Percentiles rank a stretch among this genome's conserved stretches.
These are phyloP conservation scores for Erithacus rubecula DNA, from an alignment of 2,797 vertebrate species.

Conservation along the genomic window DNA sequence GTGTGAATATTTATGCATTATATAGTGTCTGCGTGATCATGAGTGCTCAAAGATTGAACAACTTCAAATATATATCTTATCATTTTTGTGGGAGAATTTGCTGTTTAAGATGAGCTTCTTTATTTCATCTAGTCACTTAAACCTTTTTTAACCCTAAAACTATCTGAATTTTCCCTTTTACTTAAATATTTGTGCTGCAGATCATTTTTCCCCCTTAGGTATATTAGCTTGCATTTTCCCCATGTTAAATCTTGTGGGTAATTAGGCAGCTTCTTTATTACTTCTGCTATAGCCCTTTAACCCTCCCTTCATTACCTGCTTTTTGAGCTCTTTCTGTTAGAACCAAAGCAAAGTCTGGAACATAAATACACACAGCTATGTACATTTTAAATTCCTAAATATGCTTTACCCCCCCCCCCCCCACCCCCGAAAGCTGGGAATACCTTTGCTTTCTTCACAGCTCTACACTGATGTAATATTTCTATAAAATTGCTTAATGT, in stretches of 20 bases:
- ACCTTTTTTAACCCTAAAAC: not conserved
- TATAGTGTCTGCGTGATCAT: not conserved
- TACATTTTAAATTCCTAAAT: not conserved
- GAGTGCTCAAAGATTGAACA: not conserved
- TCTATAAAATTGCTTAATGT: not conserved
- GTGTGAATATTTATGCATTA: not conserved
- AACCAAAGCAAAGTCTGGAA: not conserved
- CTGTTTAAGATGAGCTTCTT: not conserved
- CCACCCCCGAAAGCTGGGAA: not conserved
- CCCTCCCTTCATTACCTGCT: not conserved
- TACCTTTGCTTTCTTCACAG: not conserved
- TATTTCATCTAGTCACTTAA: not conserved
- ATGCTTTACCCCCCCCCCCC: rapidly evolving
- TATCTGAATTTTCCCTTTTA: not conserved
- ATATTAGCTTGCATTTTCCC: slow-evolving; percentile 17
- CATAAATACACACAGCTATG: not conserved
- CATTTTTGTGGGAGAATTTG: not conserved
- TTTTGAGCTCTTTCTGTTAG: not conserved
- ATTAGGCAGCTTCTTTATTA: slow-evolving; percentile 9
- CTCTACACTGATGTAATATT: not conserved
- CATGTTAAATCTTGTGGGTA: not conserved
- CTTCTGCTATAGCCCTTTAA: not conserved
- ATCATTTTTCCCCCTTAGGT: not conserved
- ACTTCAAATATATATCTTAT: not conserved
- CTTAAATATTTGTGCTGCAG: slow-evolving; percentile 18